Evolutionary conservation across 92 coral and sea anemone genomes (phyloP).

Genomic region (Diadumene lineata): DNA sequence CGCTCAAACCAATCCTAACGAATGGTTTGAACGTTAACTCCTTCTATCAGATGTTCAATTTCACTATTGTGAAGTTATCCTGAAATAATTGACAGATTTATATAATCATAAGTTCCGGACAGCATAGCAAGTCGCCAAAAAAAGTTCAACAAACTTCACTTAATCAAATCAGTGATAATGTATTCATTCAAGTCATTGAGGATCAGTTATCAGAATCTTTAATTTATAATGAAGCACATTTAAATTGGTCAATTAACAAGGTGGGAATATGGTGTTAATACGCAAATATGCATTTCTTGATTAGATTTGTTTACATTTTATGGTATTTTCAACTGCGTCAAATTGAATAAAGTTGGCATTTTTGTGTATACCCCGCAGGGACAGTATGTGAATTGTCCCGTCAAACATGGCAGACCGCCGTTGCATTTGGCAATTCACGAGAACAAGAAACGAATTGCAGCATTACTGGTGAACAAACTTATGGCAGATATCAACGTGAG

Average conservation of each 20-base stretch:
- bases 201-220: not conserved
- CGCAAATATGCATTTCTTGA: not conserved
- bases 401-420: conserved; percentile 62
- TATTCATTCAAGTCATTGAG: not conserved
- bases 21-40: not conserved
- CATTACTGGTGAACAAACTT: conserved; percentile 55
- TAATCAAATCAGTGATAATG: not conserved
- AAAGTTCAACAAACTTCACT: not conserved
- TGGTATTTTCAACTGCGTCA: not conserved
- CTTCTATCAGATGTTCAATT: not conserved
- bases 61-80: no score
- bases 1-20: not conserved
- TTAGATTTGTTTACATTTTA: not conserved
- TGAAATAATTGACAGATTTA: not conserved
- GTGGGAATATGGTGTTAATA: no score
- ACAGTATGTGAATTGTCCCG: conserved; percentile 60
- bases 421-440: conserved; percentile 72
- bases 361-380: conserved; percentile 51
- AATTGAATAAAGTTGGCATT: not conserved
- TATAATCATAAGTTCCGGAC: not conserved
- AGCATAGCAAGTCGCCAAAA: not conserved
- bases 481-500: conserved; percentile 82
- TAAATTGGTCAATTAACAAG: not conserved
- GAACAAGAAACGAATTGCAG: conserved; percentile 54
- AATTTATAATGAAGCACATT: not conserved